phyloP scores from a whole-genome alignment of 2,797 vertebrate species.

The Acipenser transmontanus region DNA sequence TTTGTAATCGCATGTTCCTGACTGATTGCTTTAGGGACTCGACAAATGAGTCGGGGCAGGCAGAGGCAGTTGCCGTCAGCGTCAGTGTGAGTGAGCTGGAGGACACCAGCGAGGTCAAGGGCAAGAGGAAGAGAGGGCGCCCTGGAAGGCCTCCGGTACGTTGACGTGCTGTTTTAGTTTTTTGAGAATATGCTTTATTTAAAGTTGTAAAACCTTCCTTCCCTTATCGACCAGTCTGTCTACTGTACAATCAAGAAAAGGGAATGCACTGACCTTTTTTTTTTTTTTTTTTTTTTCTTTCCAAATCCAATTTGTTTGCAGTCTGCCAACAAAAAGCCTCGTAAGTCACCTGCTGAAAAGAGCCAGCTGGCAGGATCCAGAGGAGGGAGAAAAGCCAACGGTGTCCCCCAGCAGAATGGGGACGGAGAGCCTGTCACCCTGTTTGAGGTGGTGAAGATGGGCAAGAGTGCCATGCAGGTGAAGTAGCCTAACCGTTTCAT shows the following conservation, averaged over 20 bases:
- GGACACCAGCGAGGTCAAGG: slow-evolving; percentile 68
- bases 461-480: slow-evolving; percentile 99
- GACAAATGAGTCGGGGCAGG: slow-evolving; percentile 76
- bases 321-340: slow-evolving; percentile 88
- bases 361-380: slow-evolving; percentile 58
- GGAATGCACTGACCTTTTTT: too few relatives aligned
- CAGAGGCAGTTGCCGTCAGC: slow-evolving; percentile 44
- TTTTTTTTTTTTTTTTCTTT: not conserved
- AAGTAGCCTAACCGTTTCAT: slow-evolving; percentile 5
- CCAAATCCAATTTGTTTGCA: slow-evolving; percentile 31
- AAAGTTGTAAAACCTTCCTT: too few relatives aligned
- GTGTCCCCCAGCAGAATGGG: slow-evolving; percentile 90
- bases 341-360: slow-evolving; percentile 84
- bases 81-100: slow-evolving; percentile 76
- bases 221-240: too few relatives aligned
- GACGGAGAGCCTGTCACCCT: slow-evolving; percentile 89
- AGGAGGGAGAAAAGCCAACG: slow-evolving; percentile 80
- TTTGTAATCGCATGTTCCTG: too few relatives aligned
- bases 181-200: too few relatives aligned
- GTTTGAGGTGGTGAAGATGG: slow-evolving; percentile 95
- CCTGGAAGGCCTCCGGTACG: slow-evolving; percentile 76
- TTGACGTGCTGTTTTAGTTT: too few relatives aligned
- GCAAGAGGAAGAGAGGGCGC: slow-evolving; percentile 77
- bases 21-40: slow-evolving; percentile 58
- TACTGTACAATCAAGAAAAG: too few relatives aligned